Evolutionary conservation across 2,888 invertebrate species (phyloP).

Genomic region (Dilophus febrilis): DNA sequence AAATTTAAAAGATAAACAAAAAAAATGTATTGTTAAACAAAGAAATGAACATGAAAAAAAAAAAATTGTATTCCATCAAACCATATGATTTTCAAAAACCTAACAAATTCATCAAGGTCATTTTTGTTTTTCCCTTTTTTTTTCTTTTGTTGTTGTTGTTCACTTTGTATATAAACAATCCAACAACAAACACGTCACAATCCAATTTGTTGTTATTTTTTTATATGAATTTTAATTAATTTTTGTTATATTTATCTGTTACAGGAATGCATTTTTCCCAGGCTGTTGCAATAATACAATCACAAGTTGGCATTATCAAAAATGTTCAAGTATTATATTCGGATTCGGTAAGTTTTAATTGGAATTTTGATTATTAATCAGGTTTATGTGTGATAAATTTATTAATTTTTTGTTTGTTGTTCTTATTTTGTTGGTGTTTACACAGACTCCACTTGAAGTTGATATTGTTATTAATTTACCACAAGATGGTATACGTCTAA

Average conservation of each 20-base stretch:
- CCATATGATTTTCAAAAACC: too few relatives aligned
- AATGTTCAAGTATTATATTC: conserved; percentile 94
- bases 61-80: too few relatives aligned
- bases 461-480: conserved; percentile 93
- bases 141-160: too few relatives aligned
- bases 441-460: conserved; percentile 80
- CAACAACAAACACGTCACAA: background rate
- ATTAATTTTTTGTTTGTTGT: conserved; percentile 2
- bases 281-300: conserved; percentile 89
- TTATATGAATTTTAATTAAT: background rate
- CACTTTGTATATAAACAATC: too few relatives aligned
- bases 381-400: background rate
- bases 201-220: conserved; percentile 1
- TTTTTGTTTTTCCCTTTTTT: too few relatives aligned
- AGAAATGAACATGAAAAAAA: too few relatives aligned
- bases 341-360: conserved; percentile 48
- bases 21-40: too few relatives aligned
- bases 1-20: too few relatives aligned
- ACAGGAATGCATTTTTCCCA: conserved; percentile 98
- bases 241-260: conserved; percentile 21
- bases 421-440: conserved; percentile 15
- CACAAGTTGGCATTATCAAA: conserved; percentile 87
- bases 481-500: conserved; percentile 88
- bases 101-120: too few relatives aligned
- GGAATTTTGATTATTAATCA: background rate